Evolutionary conservation across 2,888 invertebrate genomes (phyloP).

Genomic region (Pammene fasciana): DNA sequence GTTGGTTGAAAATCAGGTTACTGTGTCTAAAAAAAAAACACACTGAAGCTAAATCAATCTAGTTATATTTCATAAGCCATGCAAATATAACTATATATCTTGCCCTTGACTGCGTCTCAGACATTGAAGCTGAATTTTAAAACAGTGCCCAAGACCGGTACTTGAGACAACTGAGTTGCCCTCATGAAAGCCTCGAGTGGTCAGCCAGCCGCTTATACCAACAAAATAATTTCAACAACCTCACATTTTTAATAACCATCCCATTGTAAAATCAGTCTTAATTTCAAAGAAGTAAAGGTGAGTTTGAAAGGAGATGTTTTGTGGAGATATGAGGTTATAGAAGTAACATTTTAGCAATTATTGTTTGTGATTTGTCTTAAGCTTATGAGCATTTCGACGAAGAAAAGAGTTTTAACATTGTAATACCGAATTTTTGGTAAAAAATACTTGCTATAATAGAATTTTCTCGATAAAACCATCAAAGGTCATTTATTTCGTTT

Average conservation of each 20-base stretch:
- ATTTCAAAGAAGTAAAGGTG: not conserved
- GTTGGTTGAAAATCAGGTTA: too few relatives aligned
- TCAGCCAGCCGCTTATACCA: slow-evolving; percentile 48
- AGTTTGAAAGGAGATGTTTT: not conserved
- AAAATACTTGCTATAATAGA: not conserved
- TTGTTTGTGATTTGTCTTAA: slow-evolving; percentile 12
- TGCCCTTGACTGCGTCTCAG: slow-evolving; percentile 13
- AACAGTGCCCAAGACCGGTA: slow-evolving; percentile 43
- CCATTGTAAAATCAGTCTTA: not conserved
- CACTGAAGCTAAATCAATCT: too few relatives aligned
- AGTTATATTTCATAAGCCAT: too few relatives aligned
- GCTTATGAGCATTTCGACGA: not conserved
- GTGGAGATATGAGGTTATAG: not conserved
- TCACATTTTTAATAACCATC: not conserved
- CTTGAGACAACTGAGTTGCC: slow-evolving; percentile 65
- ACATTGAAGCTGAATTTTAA: slow-evolving; percentile 24
- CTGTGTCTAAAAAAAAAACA: too few relatives aligned
- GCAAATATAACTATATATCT: not conserved
- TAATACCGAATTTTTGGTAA: not conserved
- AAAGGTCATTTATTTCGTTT: too few relatives aligned
- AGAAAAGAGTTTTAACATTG: not conserved
- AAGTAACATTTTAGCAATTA: slow-evolving; percentile 6
- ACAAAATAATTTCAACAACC: not conserved
- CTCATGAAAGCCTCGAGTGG: slow-evolving; percentile 60
- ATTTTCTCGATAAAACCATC: not conserved